These are phyloP conservation scores for Parotocinclus haroldoi DNA, from an alignment of 2,797 vertebrate genomes.

Conservation along the genomic window DNA sequence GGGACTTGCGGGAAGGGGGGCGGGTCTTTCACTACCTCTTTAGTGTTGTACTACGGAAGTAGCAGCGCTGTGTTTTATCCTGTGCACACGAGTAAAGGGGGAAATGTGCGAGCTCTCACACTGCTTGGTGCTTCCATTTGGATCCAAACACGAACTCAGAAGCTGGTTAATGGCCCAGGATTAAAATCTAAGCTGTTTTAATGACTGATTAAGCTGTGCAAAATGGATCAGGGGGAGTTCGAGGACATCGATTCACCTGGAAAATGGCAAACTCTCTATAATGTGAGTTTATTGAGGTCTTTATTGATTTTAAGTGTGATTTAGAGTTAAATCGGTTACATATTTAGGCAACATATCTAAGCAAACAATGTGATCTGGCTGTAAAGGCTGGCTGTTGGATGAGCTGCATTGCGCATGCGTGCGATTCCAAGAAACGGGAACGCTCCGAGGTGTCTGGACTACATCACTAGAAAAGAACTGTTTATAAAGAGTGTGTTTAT, in stretches of 20 bases:
- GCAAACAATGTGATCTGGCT: background rate
- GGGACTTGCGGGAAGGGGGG: conserved; percentile 1
- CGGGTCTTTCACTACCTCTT: background rate
- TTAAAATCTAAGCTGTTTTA: conserved; percentile 1
- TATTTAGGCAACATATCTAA: background rate
- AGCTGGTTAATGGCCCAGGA: background rate
- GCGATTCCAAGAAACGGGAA: conserved; percentile 19
- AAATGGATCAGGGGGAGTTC: conserved; percentile 72
- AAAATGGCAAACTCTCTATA: conserved; percentile 85
- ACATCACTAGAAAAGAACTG: background rate
- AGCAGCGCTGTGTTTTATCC: background rate
- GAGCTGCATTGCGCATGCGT: conserved; percentile 39
- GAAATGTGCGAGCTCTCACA: conserved; percentile 1
- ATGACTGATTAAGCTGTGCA: conserved; percentile 17
- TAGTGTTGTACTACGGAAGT: background rate
- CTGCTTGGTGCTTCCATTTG: background rate
- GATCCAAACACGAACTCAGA: background rate
- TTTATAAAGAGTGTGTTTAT: background rate
- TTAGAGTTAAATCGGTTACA: background rate
- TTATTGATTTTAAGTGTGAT: background rate
- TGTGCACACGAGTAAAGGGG: conserved; percentile 11
- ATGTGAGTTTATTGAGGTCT: conserved; percentile 64
- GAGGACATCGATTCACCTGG: conserved; percentile 80
- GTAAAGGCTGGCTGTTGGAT: conserved; percentile 4
- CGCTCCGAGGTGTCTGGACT: too few species aligned